Base-by-base conservation (phyloP, 2,113 vertebrate genomes). In the Spea bombifrons region DNA sequence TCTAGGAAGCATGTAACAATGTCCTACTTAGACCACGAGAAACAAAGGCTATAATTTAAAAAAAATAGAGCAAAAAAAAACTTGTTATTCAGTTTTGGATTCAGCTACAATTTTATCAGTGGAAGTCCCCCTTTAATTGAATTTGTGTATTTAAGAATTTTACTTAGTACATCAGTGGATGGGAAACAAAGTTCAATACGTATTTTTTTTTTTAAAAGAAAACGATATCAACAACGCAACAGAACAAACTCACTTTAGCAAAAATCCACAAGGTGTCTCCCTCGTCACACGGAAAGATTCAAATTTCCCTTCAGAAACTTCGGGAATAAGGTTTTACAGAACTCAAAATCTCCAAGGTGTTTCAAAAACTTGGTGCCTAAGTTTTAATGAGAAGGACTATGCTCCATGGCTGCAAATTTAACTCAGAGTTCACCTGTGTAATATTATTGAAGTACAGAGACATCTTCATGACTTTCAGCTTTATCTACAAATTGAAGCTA, bases 301-400 rank as follows among this genome's bases (percentile, higher is more conserved):
- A 5, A 48, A 12, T 45, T 57, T 30, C 43, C 47, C 7, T 8
- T 6, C 7, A 13, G 48, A 78, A 59, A 66, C 61, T 52, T 46
- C 30, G 63, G 71, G 50, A 78, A 80, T 49, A 67, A 48, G 49
- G 8, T 73, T 67, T 80, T 57, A 80, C n/a, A 80, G 65, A 80
- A 73, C 63, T 73, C 63, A 46, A 80, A 30, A 52, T 73, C 77
- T 67, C 77, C 63, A 73, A 73, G 49, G 77, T 66, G 65, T 78
- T 78, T 59, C 63, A 73, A 67, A 73, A 80, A 80, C 77, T 80
- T 80, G 63, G 71, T 59, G 45, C 63, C 77, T 48, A 73, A 73
- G 77, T 80, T 80, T 72, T 78, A 78, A 80, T 80, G 70, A 73
- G 77, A 67, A n/a, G 70, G 63, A 73, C 70, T 73, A 59, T 59